Base-by-base conservation (phyloP, 1,140 invertebrate species). In the Alviniconcha marisindica region DNA sequence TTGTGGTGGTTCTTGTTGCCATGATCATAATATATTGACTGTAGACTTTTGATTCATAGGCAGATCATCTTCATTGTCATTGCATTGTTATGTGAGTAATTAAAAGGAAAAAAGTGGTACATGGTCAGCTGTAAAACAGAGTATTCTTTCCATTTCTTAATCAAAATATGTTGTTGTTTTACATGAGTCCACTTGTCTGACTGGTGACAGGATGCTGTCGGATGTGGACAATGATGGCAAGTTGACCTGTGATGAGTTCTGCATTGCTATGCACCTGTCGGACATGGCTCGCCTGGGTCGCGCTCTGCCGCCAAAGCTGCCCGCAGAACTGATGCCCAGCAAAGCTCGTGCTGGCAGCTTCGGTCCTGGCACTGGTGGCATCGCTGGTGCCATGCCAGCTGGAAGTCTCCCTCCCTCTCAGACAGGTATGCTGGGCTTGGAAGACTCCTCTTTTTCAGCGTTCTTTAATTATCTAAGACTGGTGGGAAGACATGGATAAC, bases 181-280 rank as follows among this genome's bases (percentile, higher is more conserved):
- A 54, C 10, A 54, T 54, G 51, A 14, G 10, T 54, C 24, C 51
- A 73, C 7, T 71, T 36, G 10, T 28, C 51, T 77, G 14, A 33
- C 28, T 33, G 66, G 69, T 82, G 82, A 78, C 87, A 96, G 96
- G 96, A 95, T 95, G 33, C 92, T 99, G 24, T 95, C 97, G 0
- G 98, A 99, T 93, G 95, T 98, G 91, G 98, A 99, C 92, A 95
- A 95, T 5, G 98, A 99, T 94, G 98, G 98, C 0, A 95, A 96
- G 84, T 94, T 99, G 5, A 96, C 97, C 33, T 97, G 96, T 90
- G 98, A 99, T 90, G 98, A 99, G 94, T 99, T 99, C 92, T 97
- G 99, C 51, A 94, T 99, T 83, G 98, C 98, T 0, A 97, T 99
- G 96, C 97, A 99, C 94, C 93, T 99, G 21, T 97, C 97, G 89